Conservation (phyloP, 2,888 invertebrate species). For the Plemyria rubiginata region DNA sequence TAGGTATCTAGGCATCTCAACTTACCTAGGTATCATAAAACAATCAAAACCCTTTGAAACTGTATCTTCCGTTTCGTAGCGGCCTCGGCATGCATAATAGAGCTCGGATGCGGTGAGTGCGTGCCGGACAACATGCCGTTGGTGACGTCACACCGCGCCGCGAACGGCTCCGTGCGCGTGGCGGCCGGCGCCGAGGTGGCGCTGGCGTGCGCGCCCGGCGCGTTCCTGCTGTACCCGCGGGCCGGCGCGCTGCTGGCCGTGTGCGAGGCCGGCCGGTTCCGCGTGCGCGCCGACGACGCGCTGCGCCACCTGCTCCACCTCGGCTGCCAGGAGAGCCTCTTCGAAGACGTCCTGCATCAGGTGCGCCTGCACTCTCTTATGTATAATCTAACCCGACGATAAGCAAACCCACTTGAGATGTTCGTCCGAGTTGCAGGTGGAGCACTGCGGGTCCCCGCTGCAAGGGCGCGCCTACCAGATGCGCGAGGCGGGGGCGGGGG, state of each 20-base stretch:
- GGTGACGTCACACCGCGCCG: conserved; percentile 66
- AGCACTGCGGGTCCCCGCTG: conserved; percentile 61
- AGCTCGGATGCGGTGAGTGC: conserved; percentile 74
- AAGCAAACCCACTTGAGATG: background rate
- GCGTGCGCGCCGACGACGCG: conserved; percentile 52
- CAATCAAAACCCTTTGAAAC: too few relatives aligned
- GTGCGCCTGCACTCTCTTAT: conserved; percentile 52
- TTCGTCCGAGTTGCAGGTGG: conserved; percentile 52
- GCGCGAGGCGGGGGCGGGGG: conserved; percentile 40
- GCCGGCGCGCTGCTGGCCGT: conserved; percentile 47
- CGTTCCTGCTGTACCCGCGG: conserved; percentile 67
- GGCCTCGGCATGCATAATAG: conserved; percentile 65
- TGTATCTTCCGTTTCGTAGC: conserved; percentile 4
- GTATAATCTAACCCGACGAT: too few relatives aligned
- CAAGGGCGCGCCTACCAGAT: conserved; percentile 74
- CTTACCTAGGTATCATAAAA: too few relatives aligned
- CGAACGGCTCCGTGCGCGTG: conserved; percentile 50
- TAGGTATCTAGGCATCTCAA: too few relatives aligned
- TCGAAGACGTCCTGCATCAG: conserved; percentile 74
- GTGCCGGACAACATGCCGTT: conserved; percentile 77
- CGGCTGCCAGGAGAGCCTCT: conserved; percentile 75
- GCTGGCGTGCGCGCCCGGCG: conserved; percentile 68
- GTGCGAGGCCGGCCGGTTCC: conserved; percentile 67
- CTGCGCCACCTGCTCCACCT: conserved; percentile 68
- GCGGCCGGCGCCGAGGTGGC: conserved; percentile 58